Percentiles rank a stretch among this genome's conserved stretches.
phyloP scores from a whole-genome alignment of 35 echinoderm and acorn worm genomes.

The Holothuria glaberrima region DNA sequence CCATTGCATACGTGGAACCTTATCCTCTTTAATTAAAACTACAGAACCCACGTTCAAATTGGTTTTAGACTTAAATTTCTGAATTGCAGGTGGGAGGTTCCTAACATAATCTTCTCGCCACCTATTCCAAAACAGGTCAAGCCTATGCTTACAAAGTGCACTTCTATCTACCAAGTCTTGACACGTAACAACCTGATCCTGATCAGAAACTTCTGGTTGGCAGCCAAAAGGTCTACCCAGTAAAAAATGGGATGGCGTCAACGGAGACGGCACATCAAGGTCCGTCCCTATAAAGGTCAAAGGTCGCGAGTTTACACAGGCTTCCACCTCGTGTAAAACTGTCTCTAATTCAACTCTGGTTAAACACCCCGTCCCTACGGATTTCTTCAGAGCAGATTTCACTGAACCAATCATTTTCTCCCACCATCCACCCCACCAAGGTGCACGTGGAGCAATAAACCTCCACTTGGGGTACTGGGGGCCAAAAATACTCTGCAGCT shows the following conservation, averaged over 20 bases:
- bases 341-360: slow-evolving; percentile 32
- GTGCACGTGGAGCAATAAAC: slow-evolving; percentile 11
- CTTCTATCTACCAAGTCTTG: background rate
- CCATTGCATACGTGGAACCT: slow-evolving; percentile 23
- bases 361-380: background rate
- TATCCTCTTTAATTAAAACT: slow-evolving; percentile 22
- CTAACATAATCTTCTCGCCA: slow-evolving; percentile 22
- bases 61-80: background rate
- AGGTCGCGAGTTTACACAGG: slow-evolving; percentile 30
- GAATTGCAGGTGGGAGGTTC: slow-evolving; percentile 22
- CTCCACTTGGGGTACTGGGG: background rate
- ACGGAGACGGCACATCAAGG: background rate
- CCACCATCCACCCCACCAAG: slow-evolving; percentile 51
- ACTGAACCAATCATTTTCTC: slow-evolving; percentile 34
- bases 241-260: slow-evolving; percentile 41
- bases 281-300: slow-evolving; percentile 34
- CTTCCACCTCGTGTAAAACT: slow-evolving; percentile 16
- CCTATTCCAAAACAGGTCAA: slow-evolving; percentile 7
- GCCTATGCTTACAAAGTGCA: background rate
- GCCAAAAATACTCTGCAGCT: background rate
- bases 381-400: slow-evolving; percentile 39
- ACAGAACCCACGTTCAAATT: slow-evolving; percentile 25
- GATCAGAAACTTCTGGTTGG: slow-evolving; percentile 15
- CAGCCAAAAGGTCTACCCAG: slow-evolving; percentile 1
- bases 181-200: background rate